Percentiles rank a stretch among this genome's conserved stretches.
Conservation (phyloP, 2,797 vertebrate genomes). For the Brotula barbata region DNA sequence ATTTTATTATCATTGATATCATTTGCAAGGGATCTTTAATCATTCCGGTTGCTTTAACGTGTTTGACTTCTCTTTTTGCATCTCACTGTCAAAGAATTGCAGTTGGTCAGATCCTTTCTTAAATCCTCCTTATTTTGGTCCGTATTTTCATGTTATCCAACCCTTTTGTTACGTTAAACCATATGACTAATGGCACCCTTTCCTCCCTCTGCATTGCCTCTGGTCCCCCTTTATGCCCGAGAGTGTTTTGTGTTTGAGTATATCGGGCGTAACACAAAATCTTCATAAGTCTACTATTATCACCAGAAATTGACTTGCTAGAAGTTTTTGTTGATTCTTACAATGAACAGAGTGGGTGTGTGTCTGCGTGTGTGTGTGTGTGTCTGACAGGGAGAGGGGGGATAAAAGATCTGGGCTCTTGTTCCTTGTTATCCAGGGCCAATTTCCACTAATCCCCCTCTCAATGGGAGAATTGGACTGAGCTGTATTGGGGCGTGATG, state of each 20-base stretch:
- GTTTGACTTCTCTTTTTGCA: no score
- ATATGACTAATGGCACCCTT: conserved; percentile 21
- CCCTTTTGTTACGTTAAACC: neutral
- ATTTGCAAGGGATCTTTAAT: no score
- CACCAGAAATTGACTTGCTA: conserved; percentile 29
- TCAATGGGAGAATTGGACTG: conserved; percentile 59
- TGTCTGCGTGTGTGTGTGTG: neutral
- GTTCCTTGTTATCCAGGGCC: conserved; percentile 57
- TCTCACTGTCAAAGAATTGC: no score
- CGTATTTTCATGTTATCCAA: conserved; percentile 1
- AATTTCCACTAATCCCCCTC: conserved; percentile 69
- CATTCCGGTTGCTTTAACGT: no score
- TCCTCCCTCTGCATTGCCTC: conserved; percentile 15
- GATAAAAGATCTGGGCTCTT: conserved; percentile 39
- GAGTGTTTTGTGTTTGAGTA: neutral
- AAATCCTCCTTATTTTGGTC: conserved; percentile 1
- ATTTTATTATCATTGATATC: no score
- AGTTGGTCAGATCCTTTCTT: neutral
- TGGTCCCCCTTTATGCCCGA: neutral
- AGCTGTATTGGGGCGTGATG: conserved; percentile 47
- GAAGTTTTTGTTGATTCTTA: conserved; percentile 26
- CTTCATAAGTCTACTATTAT: conserved; percentile 29
- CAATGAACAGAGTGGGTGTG: conserved; percentile 14
- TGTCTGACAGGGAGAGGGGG: neutral
- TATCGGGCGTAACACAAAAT: conserved; percentile 27